phyloP scores from a whole-genome alignment of 1,140 invertebrate species.

The Aethina tumida region DNA sequence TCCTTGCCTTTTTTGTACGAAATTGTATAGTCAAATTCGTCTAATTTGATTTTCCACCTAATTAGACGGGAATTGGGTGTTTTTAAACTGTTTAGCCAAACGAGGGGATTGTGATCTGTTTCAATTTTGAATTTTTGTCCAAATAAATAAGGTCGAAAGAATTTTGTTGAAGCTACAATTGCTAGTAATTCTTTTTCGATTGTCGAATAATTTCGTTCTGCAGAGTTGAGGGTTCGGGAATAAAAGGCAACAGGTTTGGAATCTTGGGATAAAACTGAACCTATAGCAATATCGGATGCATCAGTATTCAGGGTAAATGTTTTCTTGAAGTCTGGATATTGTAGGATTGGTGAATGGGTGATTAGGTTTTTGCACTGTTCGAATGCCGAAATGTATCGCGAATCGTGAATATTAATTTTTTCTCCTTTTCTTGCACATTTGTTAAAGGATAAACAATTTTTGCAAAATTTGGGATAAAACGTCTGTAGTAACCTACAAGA shows the following conservation, averaged over 20 bases:
- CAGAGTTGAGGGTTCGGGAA: conserved; percentile 3
- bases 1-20: conserved; percentile 11
- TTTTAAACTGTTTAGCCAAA: conserved; percentile 12
- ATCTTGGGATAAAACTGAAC: conserved; percentile 32
- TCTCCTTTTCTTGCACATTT: too few species aligned
- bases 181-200: conserved; percentile 19
- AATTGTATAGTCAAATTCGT: conserved; percentile 12
- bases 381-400: conserved; percentile 16
- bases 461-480: conserved; percentile 24
- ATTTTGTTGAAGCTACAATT: conserved; percentile 10
- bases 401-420: too few species aligned
- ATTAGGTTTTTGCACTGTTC: conserved; percentile 12
- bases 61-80: conserved; percentile 8
- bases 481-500: conserved; percentile 16
- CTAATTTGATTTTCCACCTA: conserved; percentile 8
- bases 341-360: conserved; percentile 9
- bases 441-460: too few species aligned
- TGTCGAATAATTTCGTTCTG: conserved; percentile 6
- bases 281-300: conserved; percentile 27
- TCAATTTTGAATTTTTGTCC: conserved; percentile 9
- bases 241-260: too few species aligned
- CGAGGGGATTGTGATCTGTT: conserved; percentile 13
- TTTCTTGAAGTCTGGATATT: conserved; percentile 23
- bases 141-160: conserved; percentile 10
- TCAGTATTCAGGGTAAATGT: conserved; percentile 22